A percentile compares a stretch with the other conserved stretches of the same genome.
phyloP scores from a whole-genome alignment of 2,888 invertebrate genomes.

The Drosophila kuntzei region DNA sequence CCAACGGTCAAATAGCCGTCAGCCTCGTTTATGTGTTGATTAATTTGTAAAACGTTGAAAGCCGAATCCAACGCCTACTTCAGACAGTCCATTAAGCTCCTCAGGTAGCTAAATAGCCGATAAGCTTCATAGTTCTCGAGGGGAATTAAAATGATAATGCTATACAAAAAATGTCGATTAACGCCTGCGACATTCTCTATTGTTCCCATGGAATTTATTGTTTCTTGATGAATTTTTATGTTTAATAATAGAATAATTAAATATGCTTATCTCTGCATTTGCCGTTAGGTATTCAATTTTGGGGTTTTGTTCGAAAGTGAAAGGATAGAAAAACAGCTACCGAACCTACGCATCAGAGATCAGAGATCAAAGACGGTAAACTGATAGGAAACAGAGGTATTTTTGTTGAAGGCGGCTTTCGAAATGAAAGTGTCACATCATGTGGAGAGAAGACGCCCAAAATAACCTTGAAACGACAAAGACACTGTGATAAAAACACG shows the following conservation, averaged over 20 bases:
- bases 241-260: slow-evolving; percentile 39
- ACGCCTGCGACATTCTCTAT: slow-evolving; percentile 33
- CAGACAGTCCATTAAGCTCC: slow-evolving; percentile 33
- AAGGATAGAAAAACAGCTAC: slow-evolving; percentile 62
- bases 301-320: slow-evolving; percentile 58
- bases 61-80: slow-evolving; percentile 61
- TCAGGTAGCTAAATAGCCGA: slow-evolving; percentile 57
- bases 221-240: slow-evolving; percentile 68
- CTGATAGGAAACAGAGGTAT: slow-evolving; percentile 25
- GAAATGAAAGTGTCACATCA: slow-evolving; percentile 76
- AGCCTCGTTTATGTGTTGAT: slow-evolving; percentile 70
- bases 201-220: slow-evolving; percentile 40
- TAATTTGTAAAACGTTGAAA: slow-evolving; percentile 71
- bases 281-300: slow-evolving; percentile 48
- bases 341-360: slow-evolving; percentile 54
- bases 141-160: slow-evolving; percentile 54
- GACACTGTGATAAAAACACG: slow-evolving; percentile 26
- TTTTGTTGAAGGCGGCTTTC: slow-evolving; percentile 55
- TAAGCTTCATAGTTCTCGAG: slow-evolving; percentile 48
- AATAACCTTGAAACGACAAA: slow-evolving; percentile 70
- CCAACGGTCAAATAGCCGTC: slow-evolving; percentile 10
- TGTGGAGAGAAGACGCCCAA: slow-evolving; percentile 39
- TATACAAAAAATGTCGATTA: slow-evolving; percentile 36
- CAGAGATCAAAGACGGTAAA: slow-evolving; percentile 19
- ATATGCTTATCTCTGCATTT: slow-evolving; percentile 35